Percentiles rank a stretch among this genome's conserved stretches.
These are phyloP conservation scores for Apostichopus japonicus DNA, from an alignment of 35 echinoderm and acorn worm species.

Conservation along the genomic window DNA sequence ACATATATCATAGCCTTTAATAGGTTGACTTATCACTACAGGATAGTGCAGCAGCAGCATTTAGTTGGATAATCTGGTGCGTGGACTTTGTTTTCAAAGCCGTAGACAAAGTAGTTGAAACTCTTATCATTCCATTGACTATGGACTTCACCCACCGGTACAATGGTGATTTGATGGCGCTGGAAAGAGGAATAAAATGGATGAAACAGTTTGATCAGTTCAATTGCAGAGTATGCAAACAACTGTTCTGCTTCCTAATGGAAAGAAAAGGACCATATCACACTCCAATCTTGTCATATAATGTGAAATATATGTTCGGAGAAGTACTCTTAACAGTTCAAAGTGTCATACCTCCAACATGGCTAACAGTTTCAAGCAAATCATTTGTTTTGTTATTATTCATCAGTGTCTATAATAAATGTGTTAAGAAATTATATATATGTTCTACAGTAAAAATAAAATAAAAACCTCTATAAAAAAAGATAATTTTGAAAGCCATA, in stretches of 20 bases:
- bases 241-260: not conserved
- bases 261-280: not conserved
- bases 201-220: not conserved
- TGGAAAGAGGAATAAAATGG: conserved; percentile 39
- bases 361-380: too few species aligned
- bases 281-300: not conserved
- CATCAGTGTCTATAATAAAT: too few species aligned
- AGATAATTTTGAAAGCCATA: too few species aligned
- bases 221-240: not conserved
- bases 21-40: not conserved
- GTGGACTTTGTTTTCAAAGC: conserved; percentile 93
- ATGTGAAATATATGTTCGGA: too few species aligned
- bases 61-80: conserved; percentile 94
- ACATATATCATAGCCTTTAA: too few species aligned
- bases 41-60: conserved; percentile 71
- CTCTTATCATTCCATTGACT: conserved; percentile 62
- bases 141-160: conserved; percentile 78
- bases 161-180: conserved; percentile 88
- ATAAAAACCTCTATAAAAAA: too few species aligned
- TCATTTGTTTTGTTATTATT: too few species aligned
- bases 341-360: too few species aligned
- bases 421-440: too few species aligned
- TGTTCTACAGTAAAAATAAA: too few species aligned
- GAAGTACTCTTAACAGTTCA: too few species aligned
- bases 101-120: conserved; percentile 79